These are phyloP conservation scores for Noctua janthina DNA, from an alignment of 2,888 invertebrate species.

Conservation along the genomic window DNA sequence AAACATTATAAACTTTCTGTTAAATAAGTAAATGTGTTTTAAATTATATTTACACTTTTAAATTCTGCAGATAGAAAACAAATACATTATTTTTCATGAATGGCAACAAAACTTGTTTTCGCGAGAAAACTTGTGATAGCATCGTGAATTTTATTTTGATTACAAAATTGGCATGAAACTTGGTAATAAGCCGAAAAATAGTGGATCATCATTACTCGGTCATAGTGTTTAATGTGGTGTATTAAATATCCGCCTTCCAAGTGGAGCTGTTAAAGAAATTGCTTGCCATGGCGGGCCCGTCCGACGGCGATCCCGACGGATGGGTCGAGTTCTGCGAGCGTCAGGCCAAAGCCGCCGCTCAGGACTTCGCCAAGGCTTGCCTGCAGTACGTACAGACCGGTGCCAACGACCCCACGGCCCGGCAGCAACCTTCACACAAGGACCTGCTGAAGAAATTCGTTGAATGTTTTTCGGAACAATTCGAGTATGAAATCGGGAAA, in stretches of 20 bases:
- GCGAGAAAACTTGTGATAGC: conserved; percentile 85
- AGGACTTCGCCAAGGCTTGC: conserved; percentile 97
- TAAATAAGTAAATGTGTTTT: neutral
- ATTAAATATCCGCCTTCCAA: conserved; percentile 79
- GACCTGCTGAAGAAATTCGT: conserved; percentile 95
- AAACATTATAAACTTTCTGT: neutral
- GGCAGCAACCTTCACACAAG: conserved; percentile 93
- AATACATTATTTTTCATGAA: conserved; percentile 65
- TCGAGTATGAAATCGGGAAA: conserved; percentile 94
- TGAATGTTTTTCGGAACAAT: conserved; percentile 96
- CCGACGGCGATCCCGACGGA: conserved; percentile 91
- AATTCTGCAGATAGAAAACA: neutral
- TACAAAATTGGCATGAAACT: conserved; percentile 80
- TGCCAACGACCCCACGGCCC: conserved; percentile 91
- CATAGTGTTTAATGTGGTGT: conserved; percentile 74
- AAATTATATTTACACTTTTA: neutral
- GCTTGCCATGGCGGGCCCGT: conserved; percentile 90
- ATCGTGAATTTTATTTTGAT: conserved; percentile 87
- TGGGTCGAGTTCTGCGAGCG: conserved; percentile 97
- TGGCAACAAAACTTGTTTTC: conserved; percentile 88
- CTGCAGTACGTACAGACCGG: conserved; percentile 94
- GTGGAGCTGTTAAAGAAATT: conserved; percentile 89
- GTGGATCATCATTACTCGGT: conserved; percentile 64
- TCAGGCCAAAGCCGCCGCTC: conserved; percentile 95
- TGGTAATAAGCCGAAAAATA: conserved; percentile 65